phyloP scores from a whole-genome alignment of 2,888 invertebrate species.

The Caenorhabditis parvicauda region DNA sequence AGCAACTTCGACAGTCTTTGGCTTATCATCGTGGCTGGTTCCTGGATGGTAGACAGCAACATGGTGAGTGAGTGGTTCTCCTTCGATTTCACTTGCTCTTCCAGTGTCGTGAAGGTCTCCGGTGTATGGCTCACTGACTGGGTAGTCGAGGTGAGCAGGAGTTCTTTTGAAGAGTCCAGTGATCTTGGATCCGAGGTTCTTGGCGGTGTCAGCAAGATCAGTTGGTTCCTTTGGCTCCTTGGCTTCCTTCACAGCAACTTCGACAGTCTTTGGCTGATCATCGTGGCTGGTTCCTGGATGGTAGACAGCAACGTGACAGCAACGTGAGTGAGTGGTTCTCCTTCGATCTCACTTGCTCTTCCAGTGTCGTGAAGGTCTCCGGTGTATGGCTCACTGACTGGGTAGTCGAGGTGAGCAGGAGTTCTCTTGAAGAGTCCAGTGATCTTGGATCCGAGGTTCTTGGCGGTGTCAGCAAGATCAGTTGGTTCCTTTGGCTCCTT shows the following conservation, averaged over 20 bases:
- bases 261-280: conserved; percentile 10
- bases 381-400: conserved; percentile 18
- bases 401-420: conserved; percentile 33
- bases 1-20: not conserved
- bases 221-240: too few relatives aligned
- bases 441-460: conserved; percentile 9
- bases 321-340: conserved; percentile 14
- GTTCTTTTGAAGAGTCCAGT: too few relatives aligned
- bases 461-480: too few relatives aligned
- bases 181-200: too few relatives aligned
- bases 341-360: conserved; percentile 10
- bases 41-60: conserved; percentile 21
- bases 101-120: too few relatives aligned
- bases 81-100: conserved; percentile 13
- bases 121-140: too few relatives aligned
- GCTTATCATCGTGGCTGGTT: conserved; percentile 13
- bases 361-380: conserved; percentile 18
- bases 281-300: conserved; percentile 16
- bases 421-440: conserved; percentile 10
- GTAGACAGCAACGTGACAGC: conserved; percentile 19
- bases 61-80: conserved; percentile 10
- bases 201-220: too few relatives aligned
- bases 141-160: too few relatives aligned
- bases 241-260: conserved; percentile 11
- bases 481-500: conserved; percentile 14